Base-by-base conservation (phyloP, 2,797 vertebrate genomes). In the Gadopsis marmoratus region DNA sequence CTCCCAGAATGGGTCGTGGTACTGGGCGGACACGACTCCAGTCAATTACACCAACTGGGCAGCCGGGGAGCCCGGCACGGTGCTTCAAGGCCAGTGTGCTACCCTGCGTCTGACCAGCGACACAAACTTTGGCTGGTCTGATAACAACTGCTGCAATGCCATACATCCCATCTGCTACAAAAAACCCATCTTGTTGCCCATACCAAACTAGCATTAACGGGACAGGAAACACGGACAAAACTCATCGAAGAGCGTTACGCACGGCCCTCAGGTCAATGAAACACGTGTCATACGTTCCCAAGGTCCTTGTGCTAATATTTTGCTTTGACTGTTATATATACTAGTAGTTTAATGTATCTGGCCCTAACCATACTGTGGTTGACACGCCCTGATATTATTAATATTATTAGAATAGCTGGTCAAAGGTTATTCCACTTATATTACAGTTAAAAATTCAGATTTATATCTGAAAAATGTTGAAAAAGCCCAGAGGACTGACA, bases 141-240 rank as follows among this genome's bases (percentile, higher is more conserved):
- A 85, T 0, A 4, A 74, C 6, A 47, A 74, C 69, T 96, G 95
- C 85, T 96, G 95, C 7, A 50, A 26, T 3, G 2, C 23, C 0
- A 50, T n/a, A 1, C 70, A 4, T 10, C 91, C 94, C 0, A 3
- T 95, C 67, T 96, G 95, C 86, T 92, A 88, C 78, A 48, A 0
- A 0, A 0, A 0, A 0, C 71, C 82, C 0, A 0, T 5, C 2
- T 21, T 92, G 2, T 9, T 93, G 0, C 45, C 58, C 5, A 3
- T 71, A 3, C 35, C 23, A 17, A 1, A 2, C 31, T 1, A 4
- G 12, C 56, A 33, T n/a, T 23, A 45, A 45, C 1, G 23, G 31
- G 37, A 4, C 1, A 7, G 23, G 13, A 19, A 35, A 16, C 29
- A 4, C 0, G 43, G 43, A 63, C 37, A 4, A 9, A 26, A 10